These are phyloP conservation scores for Ornithoptera priamus DNA, from an alignment of 2,888 invertebrate species.

Conservation along the genomic window DNA sequence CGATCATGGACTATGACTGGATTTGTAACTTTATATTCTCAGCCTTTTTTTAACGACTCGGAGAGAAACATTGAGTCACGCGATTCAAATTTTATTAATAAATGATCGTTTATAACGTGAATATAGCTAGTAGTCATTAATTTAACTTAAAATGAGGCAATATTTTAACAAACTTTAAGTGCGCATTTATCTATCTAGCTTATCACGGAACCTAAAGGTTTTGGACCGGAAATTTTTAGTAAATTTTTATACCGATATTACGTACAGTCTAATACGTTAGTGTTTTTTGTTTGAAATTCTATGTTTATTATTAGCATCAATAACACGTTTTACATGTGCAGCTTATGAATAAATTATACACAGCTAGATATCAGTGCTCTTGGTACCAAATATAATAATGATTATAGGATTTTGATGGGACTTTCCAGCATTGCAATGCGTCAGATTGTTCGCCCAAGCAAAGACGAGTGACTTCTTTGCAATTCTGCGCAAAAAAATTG, in stretches of 20 bases:
- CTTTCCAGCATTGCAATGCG: too few species aligned
- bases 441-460: too few species aligned
- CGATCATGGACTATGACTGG: constrained; percentile 6
- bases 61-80: too few species aligned
- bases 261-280: neutral
- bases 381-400: too few species aligned
- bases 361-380: too few species aligned
- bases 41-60: neutral
- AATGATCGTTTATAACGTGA: neutral
- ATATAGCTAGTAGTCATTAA: neutral
- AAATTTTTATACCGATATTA: too few species aligned
- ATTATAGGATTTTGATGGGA: too few species aligned
- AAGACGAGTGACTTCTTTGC: too few species aligned
- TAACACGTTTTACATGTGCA: too few species aligned
- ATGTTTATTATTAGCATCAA: neutral
- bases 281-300: neutral
- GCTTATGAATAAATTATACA: too few species aligned
- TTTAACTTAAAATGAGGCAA: neutral
- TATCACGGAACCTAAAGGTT: neutral
- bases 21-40: constrained; percentile 13
- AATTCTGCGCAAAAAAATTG: too few species aligned
- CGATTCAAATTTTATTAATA: neutral
- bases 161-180: neutral
- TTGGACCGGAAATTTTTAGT: too few species aligned
- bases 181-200: neutral